Base-by-base conservation (phyloP, 37 sponge, comb jelly and placozoan genomes). In the Halisarca cf. caerulea region DNA sequence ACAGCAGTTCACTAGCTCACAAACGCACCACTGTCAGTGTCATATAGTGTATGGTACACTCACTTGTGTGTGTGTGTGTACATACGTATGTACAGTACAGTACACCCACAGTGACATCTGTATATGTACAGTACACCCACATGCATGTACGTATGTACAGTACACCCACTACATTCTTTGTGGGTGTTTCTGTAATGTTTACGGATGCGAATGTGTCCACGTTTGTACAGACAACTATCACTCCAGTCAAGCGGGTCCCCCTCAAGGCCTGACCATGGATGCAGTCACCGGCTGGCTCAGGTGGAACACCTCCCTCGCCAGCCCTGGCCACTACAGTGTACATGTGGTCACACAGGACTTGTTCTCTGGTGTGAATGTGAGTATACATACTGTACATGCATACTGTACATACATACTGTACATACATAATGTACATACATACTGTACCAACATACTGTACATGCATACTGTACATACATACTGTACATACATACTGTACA, bases 241-340 rank as follows among this genome's bases (percentile, higher is more conserved):
- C 11, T 92, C 93, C 4, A 74, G 82, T 0, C 90, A 92, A 40
- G 89, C 90, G 7, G 87, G 90, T 8, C 69, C 85, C 7, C 93
- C 93, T 41, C 87, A 90, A 68, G 84, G 86, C 6, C 33, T 94
- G 32, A n/a, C 2, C 32, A 91, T 94, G 18, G 78, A 82, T 6
- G 45, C 83, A 9, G 59, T 71, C 2, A 81, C 95, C 23, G 95
- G 95, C 71, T 79, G 61, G 71, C 82, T 95, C 78, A 79, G 88
- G 15, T 91, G 88, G 88, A 73, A 95, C 75, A 87, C 92, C 6
- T 51, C 54, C 28, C 66, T 83, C 54, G 70, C 89, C 36, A 59
- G 79, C 33, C 85, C 90, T 5, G 95, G 95, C 0, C 72, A 87
- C 75, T 95, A 95, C 75, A 91, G 91, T 78, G 80, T 83, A 20